These are phyloP conservation scores for Agapornis roseicollis DNA, from an alignment of 2,113 vertebrate species.

Conservation along the genomic window DNA sequence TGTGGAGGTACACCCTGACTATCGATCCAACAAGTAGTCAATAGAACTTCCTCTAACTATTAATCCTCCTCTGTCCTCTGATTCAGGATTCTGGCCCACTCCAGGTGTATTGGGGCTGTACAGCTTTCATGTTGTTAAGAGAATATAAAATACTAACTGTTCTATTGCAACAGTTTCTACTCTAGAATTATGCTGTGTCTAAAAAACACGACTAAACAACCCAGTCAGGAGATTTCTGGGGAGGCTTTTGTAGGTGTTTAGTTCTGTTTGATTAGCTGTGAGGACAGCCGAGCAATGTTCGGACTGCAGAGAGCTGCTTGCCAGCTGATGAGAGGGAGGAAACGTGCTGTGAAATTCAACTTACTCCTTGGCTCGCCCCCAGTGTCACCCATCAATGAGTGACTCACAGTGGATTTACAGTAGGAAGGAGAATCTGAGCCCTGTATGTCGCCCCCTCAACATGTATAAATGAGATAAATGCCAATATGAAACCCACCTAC, in stretches of 20 bases:
- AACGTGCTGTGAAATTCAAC: neutral
- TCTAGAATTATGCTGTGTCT: neutral
- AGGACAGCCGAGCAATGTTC: neutral
- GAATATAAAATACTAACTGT: neutral
- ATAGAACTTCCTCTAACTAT: neutral
- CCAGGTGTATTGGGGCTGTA: neutral
- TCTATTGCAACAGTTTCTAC: neutral
- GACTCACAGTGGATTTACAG: neutral
- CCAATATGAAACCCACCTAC: conserved; percentile 47
- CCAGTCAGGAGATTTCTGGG: neutral
- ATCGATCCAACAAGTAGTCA: neutral
- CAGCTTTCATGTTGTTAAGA: rapidly evolving
- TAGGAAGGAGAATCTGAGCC: neutral
- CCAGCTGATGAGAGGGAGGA: neutral
- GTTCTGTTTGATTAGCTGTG: neutral
- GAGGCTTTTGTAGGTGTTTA: neutral
- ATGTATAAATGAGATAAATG: neutral
- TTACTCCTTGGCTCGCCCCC: neutral
- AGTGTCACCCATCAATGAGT: neutral
- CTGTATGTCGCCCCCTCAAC: rapidly evolving
- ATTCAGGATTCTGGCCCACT: neutral
- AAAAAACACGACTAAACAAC: neutral
- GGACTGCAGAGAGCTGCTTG: neutral
- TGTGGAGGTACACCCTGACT: neutral
- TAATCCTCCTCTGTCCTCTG: neutral